Percentiles rank a stretch among this genome's conserved stretches.
Conservation (phyloP, 2,797 vertebrate species). For the Schizopygopsis pylzovi region DNA sequence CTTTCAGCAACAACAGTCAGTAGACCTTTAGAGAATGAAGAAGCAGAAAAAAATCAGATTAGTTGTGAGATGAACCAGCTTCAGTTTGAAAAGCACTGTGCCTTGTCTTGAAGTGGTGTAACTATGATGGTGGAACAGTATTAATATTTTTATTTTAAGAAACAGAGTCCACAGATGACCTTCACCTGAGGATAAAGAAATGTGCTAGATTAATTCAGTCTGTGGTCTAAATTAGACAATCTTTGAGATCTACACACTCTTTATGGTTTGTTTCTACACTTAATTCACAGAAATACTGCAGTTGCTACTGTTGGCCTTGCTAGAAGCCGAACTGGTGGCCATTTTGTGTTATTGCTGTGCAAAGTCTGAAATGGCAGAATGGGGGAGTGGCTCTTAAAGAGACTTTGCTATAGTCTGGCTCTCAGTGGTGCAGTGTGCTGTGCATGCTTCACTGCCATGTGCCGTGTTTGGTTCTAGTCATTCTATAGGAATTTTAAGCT, state of each 20-base stretch:
- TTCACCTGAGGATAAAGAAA: not conserved
- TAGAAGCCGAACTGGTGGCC: constrained; percentile 69
- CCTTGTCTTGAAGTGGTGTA: not conserved
- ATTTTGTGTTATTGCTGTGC: constrained; percentile 77
- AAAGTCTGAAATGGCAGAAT: constrained; percentile 47
- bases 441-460: constrained; percentile 11
- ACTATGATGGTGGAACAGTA: not conserved
- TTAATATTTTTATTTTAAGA: not conserved
- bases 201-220: not conserved
- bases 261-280: not conserved
- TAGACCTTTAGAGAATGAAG: not conserved
- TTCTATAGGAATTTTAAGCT: not conserved
- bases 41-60: constrained; percentile 5
- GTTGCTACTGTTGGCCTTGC: not conserved
- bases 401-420: constrained; percentile 15
- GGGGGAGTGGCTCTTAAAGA: constrained; percentile 24
- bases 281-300: constrained; percentile 25
- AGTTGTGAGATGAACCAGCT: not conserved
- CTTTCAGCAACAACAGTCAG: not conserved
- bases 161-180: not conserved
- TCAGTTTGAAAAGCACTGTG: not conserved
- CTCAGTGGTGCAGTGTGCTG: constrained; percentile 20
- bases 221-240: not conserved
- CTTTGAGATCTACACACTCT: not conserved
- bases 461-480: not conserved